phyloP scores from a whole-genome alignment of 1,140 invertebrate species.

The Trachymyrmex cornetzi region DNA sequence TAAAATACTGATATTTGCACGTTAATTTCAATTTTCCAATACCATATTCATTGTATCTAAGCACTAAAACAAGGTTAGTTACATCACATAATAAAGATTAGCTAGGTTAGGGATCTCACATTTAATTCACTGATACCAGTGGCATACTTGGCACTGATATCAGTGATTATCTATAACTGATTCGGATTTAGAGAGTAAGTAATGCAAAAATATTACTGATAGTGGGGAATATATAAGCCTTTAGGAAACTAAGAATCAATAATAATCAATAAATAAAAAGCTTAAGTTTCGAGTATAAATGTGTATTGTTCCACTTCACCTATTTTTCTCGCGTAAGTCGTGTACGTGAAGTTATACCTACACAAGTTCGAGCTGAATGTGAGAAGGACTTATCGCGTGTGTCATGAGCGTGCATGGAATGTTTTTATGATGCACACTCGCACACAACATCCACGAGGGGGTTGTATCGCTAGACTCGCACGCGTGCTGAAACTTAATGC shows the following conservation, averaged over 20 bases:
- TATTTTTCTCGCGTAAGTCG: constrained; percentile 7
- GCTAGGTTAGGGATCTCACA: too few species aligned
- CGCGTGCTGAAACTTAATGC: constrained; percentile 73
- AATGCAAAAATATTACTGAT: background rate
- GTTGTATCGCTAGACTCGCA: constrained; percentile 60
- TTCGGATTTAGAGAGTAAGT: too few species aligned
- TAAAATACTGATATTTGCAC: too few species aligned
- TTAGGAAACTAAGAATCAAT: background rate
- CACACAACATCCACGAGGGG: constrained; percentile 27
- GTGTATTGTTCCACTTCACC: background rate
- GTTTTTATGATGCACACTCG: constrained; percentile 58
- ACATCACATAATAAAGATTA: too few species aligned
- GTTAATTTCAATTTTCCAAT: too few species aligned
- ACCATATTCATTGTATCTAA: too few species aligned
- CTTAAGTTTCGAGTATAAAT: background rate
- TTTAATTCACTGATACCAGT: too few species aligned
- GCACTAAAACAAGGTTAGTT: too few species aligned
- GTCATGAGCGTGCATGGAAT: constrained; percentile 64
- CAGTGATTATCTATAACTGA: too few species aligned
- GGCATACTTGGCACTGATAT: too few species aligned
- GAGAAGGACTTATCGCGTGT: constrained; percentile 22
- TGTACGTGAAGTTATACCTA: background rate
- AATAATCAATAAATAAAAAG: background rate
- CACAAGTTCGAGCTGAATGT: background rate
- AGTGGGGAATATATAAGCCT: background rate